Evolutionary conservation across 2,888 invertebrate species (phyloP), one percentile per base, ranked within the genome.

Genomic region (Agapostemon virescens): DNA sequence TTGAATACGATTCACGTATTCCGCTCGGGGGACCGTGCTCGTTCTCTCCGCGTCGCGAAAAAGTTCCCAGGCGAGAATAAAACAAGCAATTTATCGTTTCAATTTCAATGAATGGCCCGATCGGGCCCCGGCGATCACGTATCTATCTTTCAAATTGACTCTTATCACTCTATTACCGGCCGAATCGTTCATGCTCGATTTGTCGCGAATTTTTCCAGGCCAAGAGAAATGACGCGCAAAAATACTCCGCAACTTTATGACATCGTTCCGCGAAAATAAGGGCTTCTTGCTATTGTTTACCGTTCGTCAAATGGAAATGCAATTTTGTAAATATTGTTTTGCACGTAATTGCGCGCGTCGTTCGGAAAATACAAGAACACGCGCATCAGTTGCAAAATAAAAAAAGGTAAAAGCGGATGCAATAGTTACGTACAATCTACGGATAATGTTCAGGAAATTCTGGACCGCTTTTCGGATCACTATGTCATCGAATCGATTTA

Each of bases 1-100:
- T 71, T 64, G 13, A 74, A 79, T 74, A 64, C 79, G 71, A 69
- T 69, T 69, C 55, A 69, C 74, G 80, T 79, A 55, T 63, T 52
- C 49, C 55, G 63, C 30, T 30, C 64, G 36, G 36, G 33, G 73
- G 36, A 45, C 58, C 63, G 17, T 17, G 33, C 3, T 20, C 36
- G 64, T 20, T 13, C 30, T 30, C 30, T 23, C 49, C 11, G 26
- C 26, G 15, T 36, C 26, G 52, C 45, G 64, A 66, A 66, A 49
- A 64, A 66, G 58, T 81, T 66, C 69, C 49, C 63, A 64, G 36
- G 58, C 40, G 38, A 52, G 23, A 49, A 61, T 26, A 30, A 58
- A 64, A 69, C 40, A 11, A n/a, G 15, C 52, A 42, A 69, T 69
- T 77, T 78, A 52, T 78, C 38, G 63, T 78, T 76, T 55, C 69